These are phyloP conservation scores for Plotosus lineatus DNA, from an alignment of 2,113 vertebrate species.

Conservation along the genomic window DNA sequence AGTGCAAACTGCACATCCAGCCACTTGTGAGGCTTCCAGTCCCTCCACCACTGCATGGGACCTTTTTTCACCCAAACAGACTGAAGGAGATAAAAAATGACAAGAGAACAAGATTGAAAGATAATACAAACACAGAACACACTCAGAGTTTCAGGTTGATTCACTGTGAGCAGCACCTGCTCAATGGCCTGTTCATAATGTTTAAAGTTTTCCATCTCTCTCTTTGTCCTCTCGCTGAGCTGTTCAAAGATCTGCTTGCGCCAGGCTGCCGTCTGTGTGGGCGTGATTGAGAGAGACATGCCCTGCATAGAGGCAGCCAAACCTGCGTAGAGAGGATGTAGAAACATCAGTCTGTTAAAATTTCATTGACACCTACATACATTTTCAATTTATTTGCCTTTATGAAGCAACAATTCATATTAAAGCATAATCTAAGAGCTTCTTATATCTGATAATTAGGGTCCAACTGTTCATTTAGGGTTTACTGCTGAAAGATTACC, in stretches of 20 bases:
- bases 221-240: conserved; percentile 85
- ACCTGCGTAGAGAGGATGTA: conserved; percentile 63
- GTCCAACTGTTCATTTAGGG: too few species aligned
- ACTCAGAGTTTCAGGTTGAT: neutral
- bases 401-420: neutral
- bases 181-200: conserved; percentile 95
- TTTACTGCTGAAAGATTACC: too few species aligned
- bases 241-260: conserved; percentile 93
- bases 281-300: conserved; percentile 82
- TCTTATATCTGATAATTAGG: too few species aligned
- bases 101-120: neutral
- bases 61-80: conserved; percentile 98
- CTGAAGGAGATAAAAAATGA: conserved; percentile 50
- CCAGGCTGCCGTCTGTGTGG: conserved; percentile 87
- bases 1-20: conserved; percentile 88
- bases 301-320: conserved; percentile 79
- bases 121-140: neutral
- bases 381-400: neutral
- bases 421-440: too few species aligned
- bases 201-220: conserved; percentile 90
- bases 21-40: conserved; percentile 95
- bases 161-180: conserved; percentile 73
- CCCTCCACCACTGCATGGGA: conserved; percentile 93
- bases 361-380: neutral
- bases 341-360: neutral